Percentiles rank a stretch among this genome's conserved stretches.
These are phyloP conservation scores for Cephus spinipes DNA, from an alignment of 2,888 invertebrate species.

Conservation along the genomic window DNA sequence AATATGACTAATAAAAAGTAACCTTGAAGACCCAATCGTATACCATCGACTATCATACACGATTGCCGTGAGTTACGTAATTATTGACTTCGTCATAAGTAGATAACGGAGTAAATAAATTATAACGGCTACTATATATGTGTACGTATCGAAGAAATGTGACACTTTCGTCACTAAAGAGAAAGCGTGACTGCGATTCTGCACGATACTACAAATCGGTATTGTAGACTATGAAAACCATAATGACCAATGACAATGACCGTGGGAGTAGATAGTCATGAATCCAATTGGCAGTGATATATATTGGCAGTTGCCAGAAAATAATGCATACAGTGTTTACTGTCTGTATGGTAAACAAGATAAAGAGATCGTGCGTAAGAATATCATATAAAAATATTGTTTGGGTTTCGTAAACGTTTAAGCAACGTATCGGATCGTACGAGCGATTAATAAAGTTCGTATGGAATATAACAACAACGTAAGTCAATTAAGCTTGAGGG, in stretches of 20 bases:
- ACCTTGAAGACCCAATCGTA: not conserved
- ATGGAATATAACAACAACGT: too few species aligned
- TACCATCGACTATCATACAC: not conserved
- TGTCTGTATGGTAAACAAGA: not conserved
- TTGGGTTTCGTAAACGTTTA: not conserved
- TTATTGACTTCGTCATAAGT: not conserved
- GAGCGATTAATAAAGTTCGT: too few species aligned
- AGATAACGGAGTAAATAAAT: not conserved
- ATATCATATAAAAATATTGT: not conserved
- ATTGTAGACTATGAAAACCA: not conserved
- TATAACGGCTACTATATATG: not conserved
- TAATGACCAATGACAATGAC: not conserved
- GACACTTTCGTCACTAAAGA: not conserved
- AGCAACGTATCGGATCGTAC: not conserved
- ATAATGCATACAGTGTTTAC: not conserved
- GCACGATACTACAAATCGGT: not conserved
- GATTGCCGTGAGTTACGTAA: not conserved
- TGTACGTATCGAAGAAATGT: not conserved
- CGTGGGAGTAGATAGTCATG: not conserved
- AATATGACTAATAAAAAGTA: not conserved
- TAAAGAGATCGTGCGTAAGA: not conserved
- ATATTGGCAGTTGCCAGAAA: not conserved
- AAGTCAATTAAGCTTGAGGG: not conserved
- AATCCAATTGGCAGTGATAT: not conserved
- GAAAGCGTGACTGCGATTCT: not conserved